These are phyloP conservation scores for Anagyrus pseudococci DNA, from an alignment of 2,888 invertebrate genomes.

Conservation along the genomic window DNA sequence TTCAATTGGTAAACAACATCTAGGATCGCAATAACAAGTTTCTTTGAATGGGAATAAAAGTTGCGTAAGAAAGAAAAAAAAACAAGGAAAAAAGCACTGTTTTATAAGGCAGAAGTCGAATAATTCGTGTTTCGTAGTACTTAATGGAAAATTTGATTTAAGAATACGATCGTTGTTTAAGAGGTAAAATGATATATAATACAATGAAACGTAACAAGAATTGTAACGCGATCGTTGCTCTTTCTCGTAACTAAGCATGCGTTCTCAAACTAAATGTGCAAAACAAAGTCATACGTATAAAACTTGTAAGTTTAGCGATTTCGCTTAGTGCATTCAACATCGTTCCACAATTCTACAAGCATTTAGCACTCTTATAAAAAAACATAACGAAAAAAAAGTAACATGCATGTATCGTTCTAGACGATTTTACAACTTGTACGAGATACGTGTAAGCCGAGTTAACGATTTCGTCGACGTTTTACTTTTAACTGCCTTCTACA, in stretches of 20 bases:
- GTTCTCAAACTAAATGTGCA: constrained; percentile 26
- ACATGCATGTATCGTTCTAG: constrained; percentile 34
- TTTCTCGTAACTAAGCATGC: constrained; percentile 29
- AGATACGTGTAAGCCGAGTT: constrained; percentile 33
- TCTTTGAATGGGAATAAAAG: not conserved
- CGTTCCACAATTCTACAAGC: constrained; percentile 20
- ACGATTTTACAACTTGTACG: constrained; percentile 31
- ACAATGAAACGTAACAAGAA: constrained; percentile 31
- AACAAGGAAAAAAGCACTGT: constrained; percentile 21
- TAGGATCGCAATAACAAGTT: constrained; percentile 36
- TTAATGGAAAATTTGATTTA: constrained; percentile 30
- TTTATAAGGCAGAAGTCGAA: constrained; percentile 29
- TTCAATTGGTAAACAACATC: constrained; percentile 31
- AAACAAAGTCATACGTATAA: constrained; percentile 24
- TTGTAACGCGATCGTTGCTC: constrained; percentile 30
- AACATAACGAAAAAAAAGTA: not conserved
- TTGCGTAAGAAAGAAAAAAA: constrained; percentile 15
- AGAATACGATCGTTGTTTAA: constrained; percentile 24
- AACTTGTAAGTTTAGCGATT: constrained; percentile 23
- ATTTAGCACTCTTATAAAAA: constrained; percentile 19
- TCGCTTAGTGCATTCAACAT: constrained; percentile 21
- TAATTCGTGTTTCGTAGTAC: constrained; percentile 34
- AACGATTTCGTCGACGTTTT: constrained; percentile 32
- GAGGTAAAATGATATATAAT: not conserved
- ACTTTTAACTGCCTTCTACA: constrained; percentile 38